Base-by-base conservation (phyloP, 2,113 vertebrate species). In the Peromyscus californicus region DNA sequence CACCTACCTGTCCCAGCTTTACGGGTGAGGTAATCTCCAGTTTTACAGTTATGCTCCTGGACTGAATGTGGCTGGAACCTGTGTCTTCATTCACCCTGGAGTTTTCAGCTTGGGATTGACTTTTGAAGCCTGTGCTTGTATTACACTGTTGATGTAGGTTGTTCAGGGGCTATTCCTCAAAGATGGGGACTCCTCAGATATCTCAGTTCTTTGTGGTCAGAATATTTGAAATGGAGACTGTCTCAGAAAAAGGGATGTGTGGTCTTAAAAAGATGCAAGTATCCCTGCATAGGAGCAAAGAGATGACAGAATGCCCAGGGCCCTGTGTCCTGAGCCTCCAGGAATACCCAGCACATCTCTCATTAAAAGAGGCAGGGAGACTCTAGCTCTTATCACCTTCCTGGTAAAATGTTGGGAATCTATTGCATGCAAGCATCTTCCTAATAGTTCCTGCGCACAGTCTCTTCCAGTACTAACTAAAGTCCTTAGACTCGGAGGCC, bases 121-220 rank as follows among this genome's bases (percentile, higher is more conserved):
- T 89, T 92, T 83, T 57, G 67, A 54, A 29, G 74, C 39, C 42
- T 24, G 36, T 84, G 26, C 78, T 95, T 90, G 61, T 90, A 93
- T 51, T 75, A 16, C 39, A 84, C 82, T 76, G 42, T 51, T 90
- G 48, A 24, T 74, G 22, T 42, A 48, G 93, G 65, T 76, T 84
- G 63, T 89, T 87, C 45, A 19, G 5, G 69, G 72, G 79, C 63
- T 78, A 22, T n/a, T 91, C 82, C 69, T 84, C 88, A 82, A 78
- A 80, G 45, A 24, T 51, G 63, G 36, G 22, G 8, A 42, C 45
- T 86, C 87, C 74, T 95, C 54, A n/a, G 31, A 70, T 95, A 65
- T 92, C 95, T 91, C 78, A 59, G 16, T 79, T 93, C 57, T 84
- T 78, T 87, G 26, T 80, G 39, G 48, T 95, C 51, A 94, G 72